A percentile compares a stretch with the other conserved stretches of the same genome.
These are phyloP conservation scores for Elymnias hypermnestra DNA, from an alignment of 1,140 invertebrate genomes.

Conservation along the genomic window DNA sequence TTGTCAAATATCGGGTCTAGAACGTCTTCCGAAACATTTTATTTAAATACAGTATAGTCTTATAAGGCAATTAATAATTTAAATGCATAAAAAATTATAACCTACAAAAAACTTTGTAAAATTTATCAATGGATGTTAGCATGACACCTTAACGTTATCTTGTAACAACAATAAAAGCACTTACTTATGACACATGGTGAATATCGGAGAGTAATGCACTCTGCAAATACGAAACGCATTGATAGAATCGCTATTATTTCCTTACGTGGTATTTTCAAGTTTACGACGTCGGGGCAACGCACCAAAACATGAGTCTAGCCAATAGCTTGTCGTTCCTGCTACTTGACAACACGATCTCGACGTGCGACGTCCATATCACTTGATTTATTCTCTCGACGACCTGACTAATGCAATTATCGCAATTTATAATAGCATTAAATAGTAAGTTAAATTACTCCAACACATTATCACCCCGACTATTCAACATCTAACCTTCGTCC, in stretches of 20 bases:
- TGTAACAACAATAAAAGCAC: conserved; percentile 28
- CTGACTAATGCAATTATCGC: conserved; percentile 70
- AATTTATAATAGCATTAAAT: conserved; percentile 74
- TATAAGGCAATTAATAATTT: too few species aligned
- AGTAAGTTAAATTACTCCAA: too few species aligned
- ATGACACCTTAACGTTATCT: conserved; percentile 17
- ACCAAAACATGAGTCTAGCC: conserved; percentile 33
- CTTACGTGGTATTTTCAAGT: conserved; percentile 31
- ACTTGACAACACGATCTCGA: conserved; percentile 35
- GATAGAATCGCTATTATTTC: conserved; percentile 41
- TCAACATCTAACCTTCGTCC: too few species aligned
- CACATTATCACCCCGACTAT: too few species aligned
- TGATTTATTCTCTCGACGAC: conserved; percentile 56
- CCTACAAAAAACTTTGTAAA: conserved; percentile 12
- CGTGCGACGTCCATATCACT: conserved; percentile 35
- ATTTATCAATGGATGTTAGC: conserved; percentile 1
- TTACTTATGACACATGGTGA: conserved; percentile 29
- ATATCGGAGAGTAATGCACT: conserved; percentile 34
- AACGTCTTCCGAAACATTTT: too few species aligned
- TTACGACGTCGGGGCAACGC: conserved; percentile 35
- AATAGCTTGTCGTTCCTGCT: conserved; percentile 33
- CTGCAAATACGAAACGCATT: conserved; percentile 31
- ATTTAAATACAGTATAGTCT: too few species aligned
- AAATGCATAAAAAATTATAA: too few species aligned
- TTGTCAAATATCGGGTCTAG: too few species aligned